Evolutionary conservation across 2,888 invertebrate species (phyloP).

Genomic region (Drosophila niveifrons): DNA sequence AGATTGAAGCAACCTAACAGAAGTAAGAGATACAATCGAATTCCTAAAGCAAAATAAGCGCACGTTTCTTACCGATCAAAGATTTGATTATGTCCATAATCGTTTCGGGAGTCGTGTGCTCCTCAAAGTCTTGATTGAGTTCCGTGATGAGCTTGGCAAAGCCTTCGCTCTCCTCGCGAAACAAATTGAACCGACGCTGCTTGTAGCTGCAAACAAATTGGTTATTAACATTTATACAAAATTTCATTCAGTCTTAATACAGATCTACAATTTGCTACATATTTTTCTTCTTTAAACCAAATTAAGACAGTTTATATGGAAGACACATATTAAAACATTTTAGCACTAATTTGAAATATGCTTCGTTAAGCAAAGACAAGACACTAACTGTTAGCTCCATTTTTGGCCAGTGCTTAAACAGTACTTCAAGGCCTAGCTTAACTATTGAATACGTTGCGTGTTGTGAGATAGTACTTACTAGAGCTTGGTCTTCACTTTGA

Average conservation of each 20-base stretch:
- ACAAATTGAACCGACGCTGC: constrained; percentile 99
- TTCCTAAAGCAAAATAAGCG: neutral
- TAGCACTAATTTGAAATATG: neutral
- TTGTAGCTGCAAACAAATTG: constrained; percentile 92
- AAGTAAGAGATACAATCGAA: neutral
- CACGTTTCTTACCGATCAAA: constrained; percentile 91
- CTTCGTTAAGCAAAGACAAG: too few relatives aligned
- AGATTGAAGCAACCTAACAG: constrained; percentile 97
- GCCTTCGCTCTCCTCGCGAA: constrained; percentile 99
- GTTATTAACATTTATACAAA: neutral
- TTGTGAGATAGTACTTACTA: constrained; percentile 90
- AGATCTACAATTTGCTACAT: too few relatives aligned
- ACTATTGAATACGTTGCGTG: too few relatives aligned
- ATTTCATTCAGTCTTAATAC: too few relatives aligned
- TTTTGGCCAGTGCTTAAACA: too few relatives aligned
- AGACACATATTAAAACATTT: neutral
- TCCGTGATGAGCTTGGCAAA: constrained; percentile 98
- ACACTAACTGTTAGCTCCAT: too few relatives aligned
- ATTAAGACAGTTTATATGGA: neutral
- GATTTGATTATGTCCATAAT: constrained; percentile 96
- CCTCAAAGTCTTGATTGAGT: constrained; percentile 91
- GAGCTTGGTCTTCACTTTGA: constrained; percentile 98
- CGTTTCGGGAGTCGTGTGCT: constrained; percentile 87
- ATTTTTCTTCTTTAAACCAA: neutral
- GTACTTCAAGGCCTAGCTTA: too few relatives aligned